phyloP scores from a whole-genome alignment of 2,113 vertebrate species.

The Malurus cyaneus region DNA sequence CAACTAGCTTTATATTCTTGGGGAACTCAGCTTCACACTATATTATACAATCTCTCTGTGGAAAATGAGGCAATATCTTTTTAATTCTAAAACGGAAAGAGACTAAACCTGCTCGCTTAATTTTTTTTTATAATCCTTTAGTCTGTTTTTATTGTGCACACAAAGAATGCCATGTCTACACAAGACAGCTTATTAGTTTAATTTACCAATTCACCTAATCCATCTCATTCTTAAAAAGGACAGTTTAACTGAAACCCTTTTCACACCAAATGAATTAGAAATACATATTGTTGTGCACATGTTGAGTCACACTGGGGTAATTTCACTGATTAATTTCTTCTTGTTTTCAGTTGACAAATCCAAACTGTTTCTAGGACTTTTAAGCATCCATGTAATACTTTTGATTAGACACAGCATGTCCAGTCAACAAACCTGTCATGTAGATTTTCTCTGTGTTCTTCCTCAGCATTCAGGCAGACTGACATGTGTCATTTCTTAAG shows the following conservation, averaged over 20 bases:
- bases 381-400: neutral
- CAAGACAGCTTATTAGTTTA: neutral
- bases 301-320: neutral
- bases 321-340: neutral
- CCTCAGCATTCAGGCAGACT: neutral
- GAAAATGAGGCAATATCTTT: neutral
- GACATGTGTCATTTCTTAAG: neutral
- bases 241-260: neutral
- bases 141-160: neutral
- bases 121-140: neutral
- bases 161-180: neutral
- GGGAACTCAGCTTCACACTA: neutral
- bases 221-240: neutral
- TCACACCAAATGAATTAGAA: neutral
- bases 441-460: neutral
- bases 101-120: neutral
- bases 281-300: neutral
- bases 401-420: rapidly evolving
- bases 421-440: neutral
- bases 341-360: neutral
- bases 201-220: neutral
- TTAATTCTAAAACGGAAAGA: neutral
- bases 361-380: neutral
- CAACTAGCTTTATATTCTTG: neutral
- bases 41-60: neutral